Base-by-base conservation (phyloP, 92 coral and sea anemone genomes). In the Porites divaricata region DNA sequence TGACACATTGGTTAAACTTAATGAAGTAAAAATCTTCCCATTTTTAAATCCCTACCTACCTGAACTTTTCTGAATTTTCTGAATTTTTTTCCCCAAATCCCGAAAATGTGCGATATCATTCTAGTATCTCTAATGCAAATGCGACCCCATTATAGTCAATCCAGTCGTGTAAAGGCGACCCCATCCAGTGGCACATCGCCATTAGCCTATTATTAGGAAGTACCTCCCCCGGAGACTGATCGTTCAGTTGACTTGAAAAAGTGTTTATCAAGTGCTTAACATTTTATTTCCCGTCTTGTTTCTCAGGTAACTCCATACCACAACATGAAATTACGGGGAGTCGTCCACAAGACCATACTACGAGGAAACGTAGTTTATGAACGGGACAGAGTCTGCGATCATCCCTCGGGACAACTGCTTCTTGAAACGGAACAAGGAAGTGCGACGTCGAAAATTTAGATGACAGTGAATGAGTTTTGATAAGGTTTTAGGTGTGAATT, bases 251-350 rank as follows among this genome's bases (percentile, higher is more conserved):
- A 35, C 45, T 35, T 35, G 45, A 35, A 35, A 35, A 35, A 35
- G 0, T 4, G 45, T 35, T 35, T 35, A 35, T 35, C 49, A 22
- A 12, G 14, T 15, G 25, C 9, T 24, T 13, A 24, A 25, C 70
- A 1, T 9, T 58, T 21, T 53, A 13, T 9, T 41, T 59, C 9
- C 68, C 67, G 13, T 19, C 35, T 50, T 62, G 58, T 76, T 61
- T 26, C 7, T 35, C 41, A 93, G 96, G 80, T 93, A n/a, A 93
- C 96, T 13, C 96, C 96, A 6, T 93, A 93, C 24, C 81, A 90
- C 65, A 91, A 91, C 59, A 90, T 79, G 90, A 51, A 68, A 59
- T 70, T 93, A 67, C 77, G 70, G 2, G 96, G 96, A 41, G 90
- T 90, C 22, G 92, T 93, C 16, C 90, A 84, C 90, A 84, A 81